Percentiles rank a stretch among this genome's conserved stretches.
Conservation (phyloP, 2,888 invertebrate species). For the Drosophila mettleri region DNA sequence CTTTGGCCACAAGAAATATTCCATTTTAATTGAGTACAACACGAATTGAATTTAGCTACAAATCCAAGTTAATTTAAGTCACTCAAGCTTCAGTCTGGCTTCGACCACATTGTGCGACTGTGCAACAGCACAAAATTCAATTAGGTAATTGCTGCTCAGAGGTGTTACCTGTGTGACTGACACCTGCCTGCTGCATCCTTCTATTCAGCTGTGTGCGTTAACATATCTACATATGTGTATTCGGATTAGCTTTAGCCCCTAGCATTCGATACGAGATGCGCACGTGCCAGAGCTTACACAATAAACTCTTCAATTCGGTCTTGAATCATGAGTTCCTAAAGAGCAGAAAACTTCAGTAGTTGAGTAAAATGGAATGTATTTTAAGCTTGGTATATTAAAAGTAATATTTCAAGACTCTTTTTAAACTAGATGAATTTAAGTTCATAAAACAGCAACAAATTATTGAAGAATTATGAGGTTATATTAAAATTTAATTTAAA, state of each 20-base stretch:
- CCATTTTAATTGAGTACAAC: neutral
- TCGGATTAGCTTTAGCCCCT: neutral
- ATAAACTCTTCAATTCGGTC: neutral
- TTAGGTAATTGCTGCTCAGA: conserved; percentile 54
- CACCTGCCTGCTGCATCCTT: neutral
- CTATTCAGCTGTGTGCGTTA: neutral
- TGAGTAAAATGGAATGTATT: too few relatives aligned
- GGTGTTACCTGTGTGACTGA: conserved; percentile 2
- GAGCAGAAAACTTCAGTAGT: too few relatives aligned
- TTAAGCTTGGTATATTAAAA: too few relatives aligned
- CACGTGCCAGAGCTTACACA: neutral
- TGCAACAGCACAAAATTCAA: conserved; percentile 36
- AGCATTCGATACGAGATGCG: neutral
- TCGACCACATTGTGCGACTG: neutral
- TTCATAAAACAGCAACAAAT: too few relatives aligned
- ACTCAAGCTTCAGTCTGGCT: neutral
- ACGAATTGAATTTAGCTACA: neutral
- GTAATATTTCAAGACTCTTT: too few relatives aligned
- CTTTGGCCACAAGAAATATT: too few relatives aligned
- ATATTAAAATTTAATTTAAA: too few relatives aligned
- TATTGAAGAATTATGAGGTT: too few relatives aligned
- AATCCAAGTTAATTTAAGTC: conserved; percentile 1
- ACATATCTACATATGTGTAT: neutral
- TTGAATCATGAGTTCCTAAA: too few relatives aligned
- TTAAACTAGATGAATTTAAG: too few relatives aligned